Conservation (phyloP, 2,888 invertebrate species). For the Drosophila nr. fundita region DNA sequence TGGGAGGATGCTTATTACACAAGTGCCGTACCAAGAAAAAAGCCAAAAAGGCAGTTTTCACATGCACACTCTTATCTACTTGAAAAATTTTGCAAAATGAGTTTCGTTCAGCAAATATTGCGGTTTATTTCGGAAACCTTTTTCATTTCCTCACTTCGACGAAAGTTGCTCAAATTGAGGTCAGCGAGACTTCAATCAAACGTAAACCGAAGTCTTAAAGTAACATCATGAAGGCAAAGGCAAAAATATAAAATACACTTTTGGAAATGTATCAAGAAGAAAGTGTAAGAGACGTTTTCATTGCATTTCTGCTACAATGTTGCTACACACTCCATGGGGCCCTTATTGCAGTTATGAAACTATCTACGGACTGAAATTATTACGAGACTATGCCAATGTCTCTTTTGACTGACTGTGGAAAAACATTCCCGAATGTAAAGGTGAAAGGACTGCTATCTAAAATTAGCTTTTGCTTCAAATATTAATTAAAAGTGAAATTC, state of each 20-base stretch:
- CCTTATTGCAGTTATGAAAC: conserved; percentile 1
- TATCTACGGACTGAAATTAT: conserved; percentile 2
- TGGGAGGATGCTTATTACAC: neutral
- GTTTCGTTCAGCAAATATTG: conserved; percentile 23
- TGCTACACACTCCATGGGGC: conserved; percentile 9
- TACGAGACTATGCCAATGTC: neutral
- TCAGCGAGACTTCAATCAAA: conserved; percentile 35
- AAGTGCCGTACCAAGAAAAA: neutral
- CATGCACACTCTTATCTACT: conserved; percentile 11
- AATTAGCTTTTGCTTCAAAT: conserved; percentile 8
- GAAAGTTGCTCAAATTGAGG: conserved; percentile 27
- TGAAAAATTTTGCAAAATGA: conserved; percentile 34
- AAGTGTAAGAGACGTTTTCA: conserved; percentile 13
- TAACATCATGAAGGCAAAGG: conserved; percentile 24
- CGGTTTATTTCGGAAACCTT: conserved; percentile 33
- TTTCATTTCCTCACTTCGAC: conserved; percentile 36
- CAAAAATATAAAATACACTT: conserved; percentile 36
- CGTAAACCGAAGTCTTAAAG: conserved; percentile 18
- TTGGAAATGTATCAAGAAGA: conserved; percentile 16
- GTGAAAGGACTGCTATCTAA: conserved; percentile 1
- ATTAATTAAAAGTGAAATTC: conserved; percentile 30
- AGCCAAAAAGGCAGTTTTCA: conserved; percentile 7
- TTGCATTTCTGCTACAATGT: conserved; percentile 21
- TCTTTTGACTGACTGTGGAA: neutral
- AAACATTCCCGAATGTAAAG: neutral